Base-by-base conservation (phyloP, 2,113 vertebrate genomes). In the Hydrochoerus hydrochaeris region DNA sequence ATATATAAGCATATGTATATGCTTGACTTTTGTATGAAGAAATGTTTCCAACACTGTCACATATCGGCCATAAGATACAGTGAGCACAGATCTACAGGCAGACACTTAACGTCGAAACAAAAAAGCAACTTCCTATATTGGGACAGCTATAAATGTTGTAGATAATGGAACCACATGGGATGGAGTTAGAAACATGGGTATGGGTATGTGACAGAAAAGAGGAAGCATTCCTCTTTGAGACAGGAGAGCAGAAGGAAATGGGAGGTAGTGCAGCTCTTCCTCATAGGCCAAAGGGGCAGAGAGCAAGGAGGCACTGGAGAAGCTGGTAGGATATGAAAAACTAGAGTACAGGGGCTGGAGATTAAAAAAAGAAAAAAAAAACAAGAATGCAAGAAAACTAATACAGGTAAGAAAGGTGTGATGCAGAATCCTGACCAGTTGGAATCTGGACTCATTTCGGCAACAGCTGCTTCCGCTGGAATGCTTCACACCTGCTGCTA, bases 101-200 rank as follows among this genome's bases (percentile, higher is more conserved):
- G 85, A 94, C 20, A 83, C 60, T 83, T 19, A 94, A 52, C 54
- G 92, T 62, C 52, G 73, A 85, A 88, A 38, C n/a, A 91, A 67
- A 88, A 92, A 88, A 97, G 65, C 77, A 84, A 57, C 54, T 60
- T 77, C 75, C 5, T 52, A 4, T 52, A 41, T 22, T 44, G 44
- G 4, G 81, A 94, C 12, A 91, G 65, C 19, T 85, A 32, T 62
- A 95, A 91, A 49, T 30, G 63, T 78, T 5, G 57, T 32, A 77
- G 75, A 58, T 24, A 77, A 77, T 54, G 46, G 89, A 96, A 88
- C 12, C 17, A 46, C 82, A 93, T 35, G 46, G 35, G 35, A 69
- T 38, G 44, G 22, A 84, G 35, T 54, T 2, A 85, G 82, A 58
- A 87, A 69, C 26, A 85, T 10, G 38, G 24, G 13, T 60, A 65